These are phyloP conservation scores for Mallateleia sp. DNA, from an alignment of 2,888 invertebrate genomes.

Conservation along the genomic window DNA sequence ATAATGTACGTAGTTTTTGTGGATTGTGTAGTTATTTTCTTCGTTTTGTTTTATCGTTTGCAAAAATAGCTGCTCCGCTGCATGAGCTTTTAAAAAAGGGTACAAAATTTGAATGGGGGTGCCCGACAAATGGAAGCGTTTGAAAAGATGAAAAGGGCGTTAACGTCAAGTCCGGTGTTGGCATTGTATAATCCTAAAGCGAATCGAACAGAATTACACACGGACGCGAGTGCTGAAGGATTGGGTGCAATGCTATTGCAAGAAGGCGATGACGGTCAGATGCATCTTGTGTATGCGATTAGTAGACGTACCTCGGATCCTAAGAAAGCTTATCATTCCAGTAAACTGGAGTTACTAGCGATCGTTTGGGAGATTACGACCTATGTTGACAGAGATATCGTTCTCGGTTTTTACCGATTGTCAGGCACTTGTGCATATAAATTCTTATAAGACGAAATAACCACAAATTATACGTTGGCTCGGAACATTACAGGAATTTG, in stretches of 20 bases:
- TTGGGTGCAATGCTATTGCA: too few relatives aligned
- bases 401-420: conserved; percentile 63
- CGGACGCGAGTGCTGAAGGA: too few relatives aligned
- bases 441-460: conserved; percentile 61
- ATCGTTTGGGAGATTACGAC: conserved; percentile 73
- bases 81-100: neutral
- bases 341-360: conserved; percentile 75
- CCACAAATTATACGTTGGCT: conserved; percentile 20
- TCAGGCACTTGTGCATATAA: conserved; percentile 71
- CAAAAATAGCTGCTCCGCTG: conserved; percentile 34
- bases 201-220: conserved; percentile 31
- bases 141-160: neutral
- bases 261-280: too few relatives aligned
- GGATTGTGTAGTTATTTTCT: conserved; percentile 66
- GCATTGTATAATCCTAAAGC: conserved; percentile 74
- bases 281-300: too few relatives aligned
- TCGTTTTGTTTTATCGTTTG: conserved; percentile 47
- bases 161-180: conserved; percentile 50
- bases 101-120: neutral
- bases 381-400: conserved; percentile 67
- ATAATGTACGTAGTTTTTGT: conserved; percentile 57
- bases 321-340: conserved; percentile 77
- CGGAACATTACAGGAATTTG: neutral
- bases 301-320: conserved; percentile 77
- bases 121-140: neutral